A percentile compares a stretch with the other conserved stretches of the same genome.
Conservation (phyloP, 2,888 invertebrate genomes). For the Cryptops parisi region DNA sequence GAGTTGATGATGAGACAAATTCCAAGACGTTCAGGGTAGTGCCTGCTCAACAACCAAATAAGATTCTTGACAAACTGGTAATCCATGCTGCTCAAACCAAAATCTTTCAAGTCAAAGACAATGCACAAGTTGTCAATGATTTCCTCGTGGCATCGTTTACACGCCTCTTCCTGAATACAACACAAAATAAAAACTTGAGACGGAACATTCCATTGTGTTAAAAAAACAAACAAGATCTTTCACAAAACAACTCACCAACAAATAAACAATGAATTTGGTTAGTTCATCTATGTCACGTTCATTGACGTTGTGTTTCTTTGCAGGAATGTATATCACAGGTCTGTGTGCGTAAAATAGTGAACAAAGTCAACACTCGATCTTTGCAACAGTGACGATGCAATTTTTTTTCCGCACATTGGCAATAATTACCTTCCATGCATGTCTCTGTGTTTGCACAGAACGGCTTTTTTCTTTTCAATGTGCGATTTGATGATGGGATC, state of each 20-base stretch:
- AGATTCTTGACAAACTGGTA: slow-evolving; percentile 63
- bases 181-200: too few species aligned
- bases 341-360: slow-evolving; percentile 31
- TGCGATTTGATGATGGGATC: slow-evolving; percentile 42
- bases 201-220: too few species aligned
- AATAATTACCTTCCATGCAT: slow-evolving; percentile 43
- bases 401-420: too few species aligned
- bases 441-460: slow-evolving; percentile 54
- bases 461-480: slow-evolving; percentile 44
- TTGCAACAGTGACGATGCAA: too few species aligned
- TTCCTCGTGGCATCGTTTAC: slow-evolving; percentile 62
- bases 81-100: slow-evolving; percentile 62
- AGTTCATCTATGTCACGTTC: slow-evolving; percentile 59
- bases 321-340: slow-evolving; percentile 63
- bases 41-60: slow-evolving; percentile 58
- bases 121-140: slow-evolving; percentile 64
- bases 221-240: too few species aligned
- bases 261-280: slow-evolving; percentile 61
- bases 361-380: slow-evolving; percentile 13
- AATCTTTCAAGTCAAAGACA: slow-evolving; percentile 58
- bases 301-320: slow-evolving; percentile 52
- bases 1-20: slow-evolving; percentile 59
- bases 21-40: slow-evolving; percentile 63
- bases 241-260: slow-evolving; percentile 44
- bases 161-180: slow-evolving; percentile 49